Evolutionary conservation across 2,888 invertebrate species (phyloP).

Genomic region (Plagodis pulveraria): DNA sequence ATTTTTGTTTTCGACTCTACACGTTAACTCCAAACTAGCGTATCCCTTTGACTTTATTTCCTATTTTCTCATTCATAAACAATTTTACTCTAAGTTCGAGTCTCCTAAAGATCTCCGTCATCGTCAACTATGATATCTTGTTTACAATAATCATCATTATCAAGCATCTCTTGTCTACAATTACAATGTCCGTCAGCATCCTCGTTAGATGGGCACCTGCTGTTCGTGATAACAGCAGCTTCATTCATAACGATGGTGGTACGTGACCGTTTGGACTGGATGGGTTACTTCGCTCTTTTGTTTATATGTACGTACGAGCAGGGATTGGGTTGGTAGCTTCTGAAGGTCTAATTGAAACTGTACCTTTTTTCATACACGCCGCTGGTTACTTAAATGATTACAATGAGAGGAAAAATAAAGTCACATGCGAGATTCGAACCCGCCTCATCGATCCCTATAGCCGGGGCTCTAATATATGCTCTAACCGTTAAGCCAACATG

Average conservation of each 20-base stretch:
- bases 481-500: too few species aligned
- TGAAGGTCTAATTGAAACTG: background rate
- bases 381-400: background rate
- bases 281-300: constrained; percentile 22
- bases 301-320: constrained; percentile 23
- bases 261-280: constrained; percentile 44
- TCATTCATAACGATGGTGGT: constrained; percentile 49
- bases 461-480: too few species aligned
- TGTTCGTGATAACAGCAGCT: constrained; percentile 45
- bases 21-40: too few species aligned
- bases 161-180: constrained; percentile 24
- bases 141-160: constrained; percentile 4
- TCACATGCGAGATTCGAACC: too few species aligned
- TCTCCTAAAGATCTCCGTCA: constrained; percentile 1
- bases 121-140: constrained; percentile 2
- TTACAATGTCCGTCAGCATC: constrained; percentile 29
- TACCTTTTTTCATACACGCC: too few species aligned
- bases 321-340: constrained; percentile 5
- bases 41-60: too few species aligned
- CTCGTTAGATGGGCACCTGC: constrained; percentile 46
- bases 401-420: too few species aligned
- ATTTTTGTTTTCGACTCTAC: too few species aligned
- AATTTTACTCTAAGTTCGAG: too few species aligned
- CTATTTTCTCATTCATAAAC: too few species aligned
- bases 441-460: too few species aligned